Evolutionary conservation across 2,113 vertebrate species (phyloP).

Genomic region (Rhabdomys dilectus): DNA sequence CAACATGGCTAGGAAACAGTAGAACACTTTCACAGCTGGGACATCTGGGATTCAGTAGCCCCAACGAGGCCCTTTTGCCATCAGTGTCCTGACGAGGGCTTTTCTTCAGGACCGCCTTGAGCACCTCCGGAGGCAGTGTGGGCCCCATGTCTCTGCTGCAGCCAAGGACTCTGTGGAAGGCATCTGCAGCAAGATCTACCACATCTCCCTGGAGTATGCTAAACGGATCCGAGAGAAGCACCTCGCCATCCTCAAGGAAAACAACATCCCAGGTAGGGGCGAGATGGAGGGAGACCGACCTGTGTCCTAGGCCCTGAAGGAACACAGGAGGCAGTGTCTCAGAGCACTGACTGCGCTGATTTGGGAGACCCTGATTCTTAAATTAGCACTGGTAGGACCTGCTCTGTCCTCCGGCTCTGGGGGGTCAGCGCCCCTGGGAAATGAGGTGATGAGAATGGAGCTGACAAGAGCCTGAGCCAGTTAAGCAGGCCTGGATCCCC

Average conservation of each 20-base stretch:
- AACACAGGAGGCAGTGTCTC: neutral
- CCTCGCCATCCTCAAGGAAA: slow-evolving; percentile 93
- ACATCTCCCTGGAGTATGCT: slow-evolving; percentile 96
- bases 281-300: neutral
- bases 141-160: slow-evolving; percentile 95
- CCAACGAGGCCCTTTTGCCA: neutral
- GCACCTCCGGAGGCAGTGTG: slow-evolving; percentile 96
- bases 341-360: neutral
- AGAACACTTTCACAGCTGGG: neutral
- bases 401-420: neutral
- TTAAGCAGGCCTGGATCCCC: neutral
- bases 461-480: neutral
- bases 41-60: neutral
- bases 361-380: neutral
- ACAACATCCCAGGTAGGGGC: slow-evolving; percentile 90
- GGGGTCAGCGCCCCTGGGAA: neutral
- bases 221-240: slow-evolving; percentile 95
- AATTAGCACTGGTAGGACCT: neutral
- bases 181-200: slow-evolving; percentile 99
- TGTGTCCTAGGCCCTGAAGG: neutral
- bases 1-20: slow-evolving; percentile 18
- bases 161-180: slow-evolving; percentile 99
- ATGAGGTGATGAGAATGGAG: neutral
- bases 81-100: neutral
- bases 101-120: slow-evolving; percentile 95